Base-by-base conservation (phyloP, 2,888 invertebrate species). In the Alloscopus bannaensis region DNA sequence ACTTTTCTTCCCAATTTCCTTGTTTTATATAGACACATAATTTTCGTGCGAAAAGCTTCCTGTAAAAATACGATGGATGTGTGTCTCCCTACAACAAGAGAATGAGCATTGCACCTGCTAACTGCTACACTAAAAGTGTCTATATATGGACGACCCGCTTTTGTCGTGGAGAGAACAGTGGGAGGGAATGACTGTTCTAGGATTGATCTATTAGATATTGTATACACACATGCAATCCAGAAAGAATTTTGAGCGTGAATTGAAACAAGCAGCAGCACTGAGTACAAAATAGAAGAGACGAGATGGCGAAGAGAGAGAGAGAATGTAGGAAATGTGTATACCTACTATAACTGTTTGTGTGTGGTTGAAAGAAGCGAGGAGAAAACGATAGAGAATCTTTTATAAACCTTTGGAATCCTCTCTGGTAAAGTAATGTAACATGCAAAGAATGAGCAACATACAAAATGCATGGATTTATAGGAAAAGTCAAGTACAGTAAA, bases 381-480 rank as follows among this genome's bases (percentile, higher is more conserved):
- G 60, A 60, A 60, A 59, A 60, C n/a, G 16, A 60, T 45, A 57
- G 45, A 29, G 47, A 64, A 64, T 64, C 45, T 64, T 64, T 64
- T 64, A 45, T 64, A 64, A 29, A 64, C 18, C 47, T 47, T 45
- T 24, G 45, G 28, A 42, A 64, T 64, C 64, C 45, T n/a, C 36
- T 40, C 13, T 31, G 6, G 31, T 31, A 31, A 18, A 4, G 55
- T 26, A 47, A 47, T 47, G 24, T 3, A 52, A 22, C 57, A 57
- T 57, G 57, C 57, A 57, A 13, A 20, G 57, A 29, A 57, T 57
- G 57, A 28, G 29, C 26, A 22, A 57, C n/a, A 28, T 57, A 28
- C 29, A 28, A 57, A 57, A 57, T 28, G 26, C 57, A 57, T 57
- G 57, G 26, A 24, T 52, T 28, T 57, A 28, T 57, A 28, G n/a